Conservation (phyloP, 2,888 invertebrate species). For the Atherix ibis region DNA sequence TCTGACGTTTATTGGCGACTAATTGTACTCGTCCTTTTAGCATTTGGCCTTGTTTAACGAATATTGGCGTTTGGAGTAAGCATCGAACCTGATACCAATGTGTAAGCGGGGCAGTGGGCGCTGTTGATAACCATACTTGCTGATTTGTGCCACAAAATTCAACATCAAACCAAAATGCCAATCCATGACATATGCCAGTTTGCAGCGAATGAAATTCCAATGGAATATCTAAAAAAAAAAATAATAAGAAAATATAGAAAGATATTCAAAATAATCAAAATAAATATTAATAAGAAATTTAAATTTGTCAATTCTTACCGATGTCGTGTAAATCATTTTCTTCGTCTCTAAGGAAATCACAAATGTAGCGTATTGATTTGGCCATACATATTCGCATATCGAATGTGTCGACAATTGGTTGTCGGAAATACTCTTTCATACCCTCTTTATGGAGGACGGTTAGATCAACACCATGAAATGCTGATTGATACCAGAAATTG, state of each 20-base stretch:
- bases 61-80: conserved; percentile 80
- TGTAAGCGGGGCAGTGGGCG: conserved; percentile 93
- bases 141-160: conserved; percentile 82
- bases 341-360: conserved; percentile 82
- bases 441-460: conserved; percentile 83
- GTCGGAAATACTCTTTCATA: conserved; percentile 92
- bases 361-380: conserved; percentile 79
- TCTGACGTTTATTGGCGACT: conserved; percentile 90
- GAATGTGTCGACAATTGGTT: conserved; percentile 97
- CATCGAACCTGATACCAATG: conserved; percentile 99
- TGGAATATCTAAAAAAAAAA: conserved; percentile 55
- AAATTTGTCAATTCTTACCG: conserved; percentile 29
- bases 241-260: no score
- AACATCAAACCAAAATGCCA: conserved; percentile 99
- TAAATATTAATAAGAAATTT: conserved; percentile 5
- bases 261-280: no score
- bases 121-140: conserved; percentile 92
- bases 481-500: conserved; percentile 97
- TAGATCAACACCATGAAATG: conserved; percentile 95
- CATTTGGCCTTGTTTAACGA: conserved; percentile 86
- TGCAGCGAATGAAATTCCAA: conserved; percentile 83
- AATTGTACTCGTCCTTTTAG: conserved; percentile 76
- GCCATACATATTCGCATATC: conserved; percentile 95
- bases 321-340: conserved; percentile 92
- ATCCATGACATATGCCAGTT: conserved; percentile 88